Base-by-base conservation (phyloP, 2,888 invertebrate species). In the Oscheius sp. region DNA sequence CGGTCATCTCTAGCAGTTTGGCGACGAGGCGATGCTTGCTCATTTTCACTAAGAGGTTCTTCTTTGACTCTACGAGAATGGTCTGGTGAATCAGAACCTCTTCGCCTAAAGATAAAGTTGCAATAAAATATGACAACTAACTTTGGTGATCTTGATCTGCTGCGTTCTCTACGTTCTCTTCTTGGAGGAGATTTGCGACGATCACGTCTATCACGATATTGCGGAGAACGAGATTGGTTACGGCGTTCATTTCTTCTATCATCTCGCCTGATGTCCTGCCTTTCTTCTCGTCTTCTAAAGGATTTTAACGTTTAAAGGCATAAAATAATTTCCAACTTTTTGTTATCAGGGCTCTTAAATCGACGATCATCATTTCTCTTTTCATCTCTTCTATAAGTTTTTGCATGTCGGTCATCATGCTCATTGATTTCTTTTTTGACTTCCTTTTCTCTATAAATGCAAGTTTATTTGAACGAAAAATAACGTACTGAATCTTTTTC, bases 341-440 rank as follows among this genome's bases (percentile, higher is more conserved):
- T 63, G 25, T 66, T 61, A 23, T 73, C 70, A 57, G 29, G 65
- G 58, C 48, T 66, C 66, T 31, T 77, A 4, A 15, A 12, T 4
- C 48, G 48, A 55, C 55, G 33, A 17, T 17, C 72, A 33, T 71
- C 71, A 52, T 74, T 73, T 65, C 68, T 58, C 17, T 52, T 52
- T 46, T 34, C 31, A 46, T 17, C 17, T 31, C 10, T 37, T 37
- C 50, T 42, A 23, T 29, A 34, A n/a, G 3, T 39, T 4, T 37
- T 3, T 29, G 37, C 57, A 53, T 69, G 23, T 37, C 57, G 42
- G 63, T 71, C 57, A 55, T 63, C 20, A 33, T 45, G 50, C 50
- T 70, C 42, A 33, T 69, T 55, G 29, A 17, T 29, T 31, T 68
- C 64, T 45, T 58, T 65, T 55, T 69, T 64, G 12, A 46, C 20